phyloP scores from a whole-genome alignment of 2,113 vertebrate species.

The Serinus canaria region DNA sequence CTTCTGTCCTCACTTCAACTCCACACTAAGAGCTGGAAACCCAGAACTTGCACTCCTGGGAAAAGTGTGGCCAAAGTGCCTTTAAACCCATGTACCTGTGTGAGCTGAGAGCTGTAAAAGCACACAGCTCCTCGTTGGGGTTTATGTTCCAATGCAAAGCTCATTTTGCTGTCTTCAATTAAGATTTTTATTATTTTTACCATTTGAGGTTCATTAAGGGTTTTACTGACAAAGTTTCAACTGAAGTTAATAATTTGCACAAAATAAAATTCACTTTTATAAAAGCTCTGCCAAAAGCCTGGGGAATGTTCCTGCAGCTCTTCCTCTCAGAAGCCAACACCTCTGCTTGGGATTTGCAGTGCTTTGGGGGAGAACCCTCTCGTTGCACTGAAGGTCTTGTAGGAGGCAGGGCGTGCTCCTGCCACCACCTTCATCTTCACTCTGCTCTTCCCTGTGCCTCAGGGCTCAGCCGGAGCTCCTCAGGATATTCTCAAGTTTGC shows the following conservation, averaged over 20 bases:
- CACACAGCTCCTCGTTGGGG: not conserved
- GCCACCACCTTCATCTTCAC: not conserved
- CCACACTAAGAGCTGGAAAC: not conserved
- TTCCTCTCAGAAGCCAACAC: not conserved
- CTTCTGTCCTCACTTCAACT: not conserved
- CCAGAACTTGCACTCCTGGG: not conserved
- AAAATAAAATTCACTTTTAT: not conserved
- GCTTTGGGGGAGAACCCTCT: not conserved
- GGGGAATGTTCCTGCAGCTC: not conserved
- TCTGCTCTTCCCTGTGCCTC: not conserved
- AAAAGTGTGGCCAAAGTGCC: not conserved
- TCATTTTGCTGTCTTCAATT: not conserved
- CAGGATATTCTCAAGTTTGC: not conserved
- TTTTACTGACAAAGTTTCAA: not conserved
- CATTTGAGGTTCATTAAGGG: not conserved
- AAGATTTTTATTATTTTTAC: constrained; percentile 13
- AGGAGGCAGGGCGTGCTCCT: not conserved
- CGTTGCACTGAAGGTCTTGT: accelerated
- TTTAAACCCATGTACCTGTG: not conserved
- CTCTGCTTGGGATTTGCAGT: not conserved
- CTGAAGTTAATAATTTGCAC: not conserved
- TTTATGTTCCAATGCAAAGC: not conserved
- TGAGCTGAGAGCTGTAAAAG: not conserved
- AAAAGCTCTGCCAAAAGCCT: not conserved
- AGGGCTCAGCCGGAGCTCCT: not conserved